Evolutionary conservation across 2,113 vertebrate genomes (phyloP).

Genomic region (Saguinus midas): DNA sequence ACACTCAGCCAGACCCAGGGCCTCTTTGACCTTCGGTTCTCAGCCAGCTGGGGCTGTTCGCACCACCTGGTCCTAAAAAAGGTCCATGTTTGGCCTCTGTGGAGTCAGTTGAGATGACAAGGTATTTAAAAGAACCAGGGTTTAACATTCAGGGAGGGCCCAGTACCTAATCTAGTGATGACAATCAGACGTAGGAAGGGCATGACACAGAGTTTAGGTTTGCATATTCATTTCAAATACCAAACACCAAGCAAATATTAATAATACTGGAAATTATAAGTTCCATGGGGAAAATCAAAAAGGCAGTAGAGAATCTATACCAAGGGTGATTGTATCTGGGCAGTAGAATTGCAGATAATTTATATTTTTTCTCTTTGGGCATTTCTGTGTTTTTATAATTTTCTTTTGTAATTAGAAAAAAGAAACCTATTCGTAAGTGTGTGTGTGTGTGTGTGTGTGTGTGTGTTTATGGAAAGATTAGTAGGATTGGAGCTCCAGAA

Average conservation of each 20-base stretch:
- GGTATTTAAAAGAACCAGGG: background rate
- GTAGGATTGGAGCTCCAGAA: background rate
- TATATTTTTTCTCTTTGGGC: background rate
- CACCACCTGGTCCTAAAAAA: background rate
- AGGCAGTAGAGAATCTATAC: background rate
- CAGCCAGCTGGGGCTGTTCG: background rate
- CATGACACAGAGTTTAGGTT: background rate
- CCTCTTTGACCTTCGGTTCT: background rate
- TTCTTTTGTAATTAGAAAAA: slow-evolving; percentile 1
- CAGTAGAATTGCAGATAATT: background rate
- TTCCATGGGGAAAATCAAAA: background rate
- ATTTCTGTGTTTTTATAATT: background rate
- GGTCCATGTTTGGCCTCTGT: background rate
- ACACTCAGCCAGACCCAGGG: background rate
- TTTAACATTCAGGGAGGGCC: background rate
- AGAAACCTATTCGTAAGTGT: background rate
- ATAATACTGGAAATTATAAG: background rate
- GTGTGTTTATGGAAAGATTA: background rate
- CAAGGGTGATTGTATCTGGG: background rate
- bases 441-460: too few relatives aligned
- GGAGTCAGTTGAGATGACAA: background rate
- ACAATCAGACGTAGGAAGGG: background rate
- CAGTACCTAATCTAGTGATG: background rate
- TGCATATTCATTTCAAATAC: background rate
- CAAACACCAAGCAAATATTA: background rate